phyloP scores from a whole-genome alignment of 1,140 invertebrate species.

The Dolichoris vasculosae region DNA sequence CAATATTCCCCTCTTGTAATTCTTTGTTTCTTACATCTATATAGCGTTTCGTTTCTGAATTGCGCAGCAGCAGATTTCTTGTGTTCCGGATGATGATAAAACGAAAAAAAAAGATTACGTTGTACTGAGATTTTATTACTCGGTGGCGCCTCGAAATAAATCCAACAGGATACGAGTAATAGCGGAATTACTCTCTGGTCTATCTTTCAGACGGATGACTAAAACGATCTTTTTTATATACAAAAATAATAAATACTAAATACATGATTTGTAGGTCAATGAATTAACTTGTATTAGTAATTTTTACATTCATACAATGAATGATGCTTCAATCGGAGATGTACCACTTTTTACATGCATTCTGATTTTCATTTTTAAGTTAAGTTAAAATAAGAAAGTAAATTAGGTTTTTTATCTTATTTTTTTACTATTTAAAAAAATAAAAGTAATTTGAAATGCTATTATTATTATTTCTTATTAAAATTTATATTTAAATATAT shows the following conservation, averaged over 20 bases:
- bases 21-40: conserved; percentile 17
- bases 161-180: background rate
- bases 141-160: background rate
- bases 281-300: background rate
- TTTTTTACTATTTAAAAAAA: too few species aligned
- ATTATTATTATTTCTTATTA: too few species aligned
- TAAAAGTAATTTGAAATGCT: too few species aligned
- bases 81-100: background rate
- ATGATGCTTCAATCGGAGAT: too few species aligned
- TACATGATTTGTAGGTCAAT: background rate
- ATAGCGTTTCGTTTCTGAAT: background rate
- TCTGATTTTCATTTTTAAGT: too few species aligned
- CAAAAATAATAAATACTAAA: background rate
- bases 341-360: too few species aligned
- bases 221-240: background rate
- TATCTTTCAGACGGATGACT: background rate
- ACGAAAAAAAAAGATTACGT: too few species aligned
- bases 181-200: background rate
- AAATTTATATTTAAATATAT: too few species aligned
- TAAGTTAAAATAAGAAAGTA: too few species aligned
- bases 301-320: background rate
- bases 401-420: too few species aligned
- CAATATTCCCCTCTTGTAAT: background rate
- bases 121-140: conserved; percentile 8
- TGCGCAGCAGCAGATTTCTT: background rate